These are phyloP conservation scores for Macrosteles quadrilineatus DNA, from an alignment of 1,140 invertebrate genomes.

Conservation along the genomic window DNA sequence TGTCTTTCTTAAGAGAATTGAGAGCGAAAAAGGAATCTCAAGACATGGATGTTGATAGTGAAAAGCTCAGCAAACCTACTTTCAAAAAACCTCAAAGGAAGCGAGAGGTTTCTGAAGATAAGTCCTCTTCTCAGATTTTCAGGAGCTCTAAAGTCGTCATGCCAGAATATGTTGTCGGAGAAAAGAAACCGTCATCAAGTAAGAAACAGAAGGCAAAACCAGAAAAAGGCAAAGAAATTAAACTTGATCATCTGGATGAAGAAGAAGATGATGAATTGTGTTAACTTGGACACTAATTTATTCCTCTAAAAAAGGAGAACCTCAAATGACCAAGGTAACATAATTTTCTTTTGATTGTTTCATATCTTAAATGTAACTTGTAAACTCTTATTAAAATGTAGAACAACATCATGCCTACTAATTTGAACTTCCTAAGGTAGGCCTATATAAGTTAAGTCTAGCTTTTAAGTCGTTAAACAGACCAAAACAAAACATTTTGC, in stretches of 20 bases:
- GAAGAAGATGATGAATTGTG: too few species aligned
- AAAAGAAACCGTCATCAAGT: constrained; percentile 55
- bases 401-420: too few species aligned
- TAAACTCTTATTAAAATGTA: too few species aligned
- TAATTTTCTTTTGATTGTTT: too few species aligned
- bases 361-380: too few species aligned
- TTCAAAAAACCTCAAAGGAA: constrained; percentile 41
- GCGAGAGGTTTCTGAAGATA: constrained; percentile 46
- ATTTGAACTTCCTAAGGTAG: too few species aligned
- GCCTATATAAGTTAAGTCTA: too few species aligned
- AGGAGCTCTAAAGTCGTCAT: constrained; percentile 69
- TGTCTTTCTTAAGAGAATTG: constrained; percentile 67
- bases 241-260: constrained; percentile 36
- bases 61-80: constrained; percentile 39
- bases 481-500: too few species aligned
- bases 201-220: constrained; percentile 32
- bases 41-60: constrained; percentile 42
- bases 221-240: constrained; percentile 32
- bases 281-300: too few species aligned
- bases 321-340: too few species aligned
- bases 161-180: constrained; percentile 80
- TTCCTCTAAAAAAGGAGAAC: too few species aligned
- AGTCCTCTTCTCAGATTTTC: constrained; percentile 52
- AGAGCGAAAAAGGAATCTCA: constrained; percentile 55
- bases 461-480: too few species aligned